Percentiles rank a stretch among this genome's conserved stretches.
These are phyloP conservation scores for Ephialtes manifestator DNA, from an alignment of 2,888 invertebrate species.

Conservation along the genomic window DNA sequence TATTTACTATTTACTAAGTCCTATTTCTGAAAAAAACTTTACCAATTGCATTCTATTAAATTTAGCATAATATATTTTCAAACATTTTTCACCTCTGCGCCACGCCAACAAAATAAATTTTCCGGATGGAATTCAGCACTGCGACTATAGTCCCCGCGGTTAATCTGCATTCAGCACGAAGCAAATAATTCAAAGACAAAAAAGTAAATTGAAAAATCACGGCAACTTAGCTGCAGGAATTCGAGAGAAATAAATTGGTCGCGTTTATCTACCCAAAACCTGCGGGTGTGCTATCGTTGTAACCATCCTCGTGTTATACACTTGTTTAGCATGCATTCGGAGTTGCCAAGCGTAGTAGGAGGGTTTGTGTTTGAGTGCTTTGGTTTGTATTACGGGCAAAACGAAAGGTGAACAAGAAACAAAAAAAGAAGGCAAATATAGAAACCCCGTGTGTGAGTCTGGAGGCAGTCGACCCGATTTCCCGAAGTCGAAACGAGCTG, in stretches of 20 bases:
- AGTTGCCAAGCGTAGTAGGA: constrained; percentile 29
- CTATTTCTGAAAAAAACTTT: neutral
- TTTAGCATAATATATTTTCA: neutral
- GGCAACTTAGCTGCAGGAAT: constrained; percentile 45
- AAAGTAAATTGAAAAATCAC: constrained; percentile 43
- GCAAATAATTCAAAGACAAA: constrained; percentile 18
- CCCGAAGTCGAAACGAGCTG: constrained; percentile 48
- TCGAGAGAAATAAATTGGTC: constrained; percentile 41
- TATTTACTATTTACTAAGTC: no score
- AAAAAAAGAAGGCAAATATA: constrained; percentile 23
- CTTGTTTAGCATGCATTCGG: constrained; percentile 60
- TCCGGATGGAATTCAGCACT: neutral
- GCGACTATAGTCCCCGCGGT: neutral
- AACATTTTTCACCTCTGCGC: neutral
- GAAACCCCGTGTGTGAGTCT: neutral
- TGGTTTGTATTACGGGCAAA: constrained; percentile 35
- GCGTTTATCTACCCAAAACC: constrained; percentile 48
- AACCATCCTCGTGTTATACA: constrained; percentile 47
- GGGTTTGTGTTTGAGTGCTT: constrained; percentile 5
- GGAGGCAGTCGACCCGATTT: constrained; percentile 45
- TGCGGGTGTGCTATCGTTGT: constrained; percentile 49
- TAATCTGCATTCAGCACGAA: constrained; percentile 44
- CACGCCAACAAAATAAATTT: neutral
- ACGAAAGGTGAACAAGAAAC: constrained; percentile 27
- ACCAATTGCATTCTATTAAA: neutral